phyloP scores from a whole-genome alignment of 2,113 vertebrate genomes.

The Pithys albifrons region DNA sequence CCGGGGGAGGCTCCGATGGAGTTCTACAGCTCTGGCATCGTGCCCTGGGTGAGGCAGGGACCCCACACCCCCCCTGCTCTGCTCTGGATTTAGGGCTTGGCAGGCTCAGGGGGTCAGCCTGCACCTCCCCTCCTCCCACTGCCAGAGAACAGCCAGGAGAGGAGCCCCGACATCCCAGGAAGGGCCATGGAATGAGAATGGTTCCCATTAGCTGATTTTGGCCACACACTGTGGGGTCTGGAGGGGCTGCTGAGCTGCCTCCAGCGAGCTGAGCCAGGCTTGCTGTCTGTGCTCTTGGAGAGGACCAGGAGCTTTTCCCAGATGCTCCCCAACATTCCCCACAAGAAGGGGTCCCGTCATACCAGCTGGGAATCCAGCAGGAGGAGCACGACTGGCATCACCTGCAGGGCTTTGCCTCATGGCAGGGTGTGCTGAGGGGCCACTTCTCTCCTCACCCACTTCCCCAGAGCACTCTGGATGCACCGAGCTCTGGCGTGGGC shows the following conservation, averaged over 20 bases:
- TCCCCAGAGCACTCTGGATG: background rate
- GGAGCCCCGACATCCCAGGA: background rate
- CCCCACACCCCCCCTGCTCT: background rate
- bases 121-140: background rate
- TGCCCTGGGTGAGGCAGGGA: background rate
- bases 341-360: background rate
- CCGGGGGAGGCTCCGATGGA: background rate
- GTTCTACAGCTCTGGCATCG: accelerated
- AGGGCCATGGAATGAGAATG: background rate
- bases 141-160: background rate
- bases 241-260: background rate
- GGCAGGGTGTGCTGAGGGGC: no score
- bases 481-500: background rate
- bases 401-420: background rate
- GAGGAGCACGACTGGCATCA: background rate
- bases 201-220: background rate
- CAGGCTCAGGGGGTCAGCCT: background rate
- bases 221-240: accelerated
- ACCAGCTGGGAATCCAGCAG: background rate
- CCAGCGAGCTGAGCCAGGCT: background rate
- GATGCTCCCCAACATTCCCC: background rate
- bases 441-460: background rate
- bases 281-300: background rate
- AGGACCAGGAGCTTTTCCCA: background rate
- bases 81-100: background rate